Evolutionary conservation across 2,888 invertebrate genomes (phyloP), one percentile per base, ranked within the genome.

Genomic region (Phanerotoma sp.): DNA sequence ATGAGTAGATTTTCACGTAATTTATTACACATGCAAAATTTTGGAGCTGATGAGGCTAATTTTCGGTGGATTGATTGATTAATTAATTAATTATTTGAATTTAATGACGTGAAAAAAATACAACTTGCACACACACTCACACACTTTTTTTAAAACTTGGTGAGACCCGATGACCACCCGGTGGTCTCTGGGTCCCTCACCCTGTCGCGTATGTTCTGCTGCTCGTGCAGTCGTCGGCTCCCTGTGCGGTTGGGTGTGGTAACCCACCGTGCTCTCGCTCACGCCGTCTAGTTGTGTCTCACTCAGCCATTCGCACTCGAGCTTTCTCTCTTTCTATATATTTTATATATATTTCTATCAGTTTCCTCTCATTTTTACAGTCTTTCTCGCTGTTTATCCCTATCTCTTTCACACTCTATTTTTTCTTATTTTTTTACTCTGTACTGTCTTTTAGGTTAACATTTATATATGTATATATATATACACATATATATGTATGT

Each of bases 181-280:
- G 55, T 55, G 51, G 58, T 58, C 54, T 46, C 28, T 51, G 46
- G 58, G 55, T 60, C 56, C 56, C 60, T 56, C 50, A 51, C 57
- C 58, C 63, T 25, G 38, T 62, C 61, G 55, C 58, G 58, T 52
- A 56, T 51, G 50, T 55, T 40, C 52, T 61, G 46, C 47, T 52
- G 47, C 65, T 66, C 67, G 69, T 65, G 67, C 67, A 63, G 68
- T 68, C n/a, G n/a, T n/a, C 67, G 67, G 62, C 66, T 65, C 64
- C 66, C 68, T 67, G 66, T 65, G 65, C 68, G 69, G 69, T 75
- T 75, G 76, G 76, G 76, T 75, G 75, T 76, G 76, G 75, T 76
- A 72, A 75, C 70, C 70, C 71, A 69, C 68, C 70, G 68, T 61
- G 61, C 56, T 56, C 56, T 52, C 35, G 40, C 53, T 57, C 58